Evolutionary conservation across 2,113 vertebrate species (phyloP), one percentile per base, ranked within the genome.

Genomic region (Petroica traversi): DNA sequence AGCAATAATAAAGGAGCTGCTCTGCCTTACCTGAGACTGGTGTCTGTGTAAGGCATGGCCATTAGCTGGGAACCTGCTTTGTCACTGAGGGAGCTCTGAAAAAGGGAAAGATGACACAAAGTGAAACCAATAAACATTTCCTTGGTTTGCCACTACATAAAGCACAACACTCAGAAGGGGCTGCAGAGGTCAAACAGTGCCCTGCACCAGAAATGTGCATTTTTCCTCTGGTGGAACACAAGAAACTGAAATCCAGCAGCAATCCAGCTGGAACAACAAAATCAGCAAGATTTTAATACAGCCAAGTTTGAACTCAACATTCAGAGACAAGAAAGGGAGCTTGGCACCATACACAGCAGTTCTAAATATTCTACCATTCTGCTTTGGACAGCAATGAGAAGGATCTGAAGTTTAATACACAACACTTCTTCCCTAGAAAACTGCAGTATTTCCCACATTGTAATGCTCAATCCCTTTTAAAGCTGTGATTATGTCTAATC

Each of bases 41-140:
- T 98, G 92, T 99, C 98, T 52, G 98, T 98, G 88, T 99, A 99
- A 72, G 98, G 98, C 93, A 99, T 97, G 6, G 99, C 97, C 97
- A 99, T 95, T 54, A 99, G 98, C 94, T 99, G 98, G 48, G 98
- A 98, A 74, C 95, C 95, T 40, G 97, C 96, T 55, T 95, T 97
- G 91, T 98, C 98, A 55, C 97, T 98, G 52, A 97, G 91, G 14
- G 97, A 94, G 95, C 98, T 99, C 99, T 99, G 68, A 15, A 96
- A 94, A 94, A 66, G 5, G 67, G 49, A 34, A 61, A 94, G 54
- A 71, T 66, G 51, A 80, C 33, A 81, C 25, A 87, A 71, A 84
- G 5, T 19, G 19, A 87, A 96, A 83, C 38, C n/a, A 93, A 9
- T 12, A 82, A 88, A 4, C 46, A 67, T 48, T 57, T 31, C n/a